These are phyloP conservation scores for Catagonus wagneri DNA, from an alignment of 2,113 vertebrate species.

Conservation along the genomic window DNA sequence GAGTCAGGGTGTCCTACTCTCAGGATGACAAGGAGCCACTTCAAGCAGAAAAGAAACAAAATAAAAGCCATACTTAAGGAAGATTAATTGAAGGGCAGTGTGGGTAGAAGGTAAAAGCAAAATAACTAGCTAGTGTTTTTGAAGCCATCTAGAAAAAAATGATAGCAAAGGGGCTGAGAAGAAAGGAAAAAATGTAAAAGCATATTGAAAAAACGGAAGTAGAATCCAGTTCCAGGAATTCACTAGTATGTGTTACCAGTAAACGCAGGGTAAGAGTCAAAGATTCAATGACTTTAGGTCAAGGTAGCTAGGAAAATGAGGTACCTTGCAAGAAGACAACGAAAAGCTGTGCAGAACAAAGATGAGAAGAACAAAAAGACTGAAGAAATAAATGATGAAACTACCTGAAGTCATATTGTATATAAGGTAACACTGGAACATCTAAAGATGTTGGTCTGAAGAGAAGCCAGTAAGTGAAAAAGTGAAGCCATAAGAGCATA, in stretches of 20 bases:
- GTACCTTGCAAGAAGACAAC: not conserved
- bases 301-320: not conserved
- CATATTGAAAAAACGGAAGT: not conserved
- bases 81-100: not conserved
- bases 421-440: conserved; percentile 41
- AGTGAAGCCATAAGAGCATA: conserved; percentile 17
- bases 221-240: conserved; percentile 43
- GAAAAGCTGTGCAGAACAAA: conserved; percentile 17
- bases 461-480: not conserved
- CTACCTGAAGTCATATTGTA: not conserved
- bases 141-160: not conserved
- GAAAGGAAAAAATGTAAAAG: not conserved
- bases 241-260: not conserved
- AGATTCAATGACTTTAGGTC: not conserved
- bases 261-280: not conserved
- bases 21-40: conserved; percentile 35
- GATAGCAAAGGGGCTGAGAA: not conserved
- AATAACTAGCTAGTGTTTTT: conserved; percentile 1
- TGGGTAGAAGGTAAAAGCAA: conserved; percentile 13
- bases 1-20: conserved; percentile 36
- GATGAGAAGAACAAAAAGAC: not conserved
- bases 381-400: not conserved
- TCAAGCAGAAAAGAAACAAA: conserved; percentile 58
- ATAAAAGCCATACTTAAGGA: conserved; percentile 1
- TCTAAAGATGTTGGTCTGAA: not conserved